phyloP scores from a whole-genome alignment of 2,113 vertebrate species.

The Tragelaphus strepsiceros region DNA sequence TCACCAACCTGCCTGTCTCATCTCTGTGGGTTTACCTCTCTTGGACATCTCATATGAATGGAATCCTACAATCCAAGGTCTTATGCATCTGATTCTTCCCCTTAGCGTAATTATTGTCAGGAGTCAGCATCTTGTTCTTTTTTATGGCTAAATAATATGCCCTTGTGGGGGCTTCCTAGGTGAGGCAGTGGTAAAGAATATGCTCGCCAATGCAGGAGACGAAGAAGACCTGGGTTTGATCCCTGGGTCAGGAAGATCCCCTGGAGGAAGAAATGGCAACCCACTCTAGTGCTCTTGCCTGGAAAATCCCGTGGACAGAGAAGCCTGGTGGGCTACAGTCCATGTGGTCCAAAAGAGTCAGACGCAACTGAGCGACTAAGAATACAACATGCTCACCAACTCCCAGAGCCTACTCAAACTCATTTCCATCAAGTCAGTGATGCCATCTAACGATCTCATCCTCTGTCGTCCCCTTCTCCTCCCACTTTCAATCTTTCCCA shows the following conservation, averaged over 20 bases:
- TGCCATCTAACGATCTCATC: neutral
- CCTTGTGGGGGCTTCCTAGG: neutral
- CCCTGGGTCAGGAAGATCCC: neutral
- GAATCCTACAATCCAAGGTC: neutral
- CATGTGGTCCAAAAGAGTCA: neutral
- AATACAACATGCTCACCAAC: neutral
- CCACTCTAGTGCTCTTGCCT: neutral
- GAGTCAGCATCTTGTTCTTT: neutral
- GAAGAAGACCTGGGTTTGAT: neutral
- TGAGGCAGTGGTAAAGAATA: neutral
- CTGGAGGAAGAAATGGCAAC: neutral
- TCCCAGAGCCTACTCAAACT: neutral
- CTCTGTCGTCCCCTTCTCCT: neutral
- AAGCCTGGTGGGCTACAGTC: neutral
- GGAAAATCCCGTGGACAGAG: neutral
- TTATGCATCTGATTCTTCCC: neutral
- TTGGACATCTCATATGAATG: neutral
- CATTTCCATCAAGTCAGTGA: neutral
- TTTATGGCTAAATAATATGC: neutral
- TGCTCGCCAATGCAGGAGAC: neutral
- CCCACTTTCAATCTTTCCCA: neutral
- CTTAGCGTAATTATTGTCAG: neutral
- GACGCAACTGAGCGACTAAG: rapidly evolving
- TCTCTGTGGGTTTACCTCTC: neutral
- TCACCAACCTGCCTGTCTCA: neutral